phyloP scores from a whole-genome alignment of 2,797 vertebrate species.

The Danionella dracula region DNA sequence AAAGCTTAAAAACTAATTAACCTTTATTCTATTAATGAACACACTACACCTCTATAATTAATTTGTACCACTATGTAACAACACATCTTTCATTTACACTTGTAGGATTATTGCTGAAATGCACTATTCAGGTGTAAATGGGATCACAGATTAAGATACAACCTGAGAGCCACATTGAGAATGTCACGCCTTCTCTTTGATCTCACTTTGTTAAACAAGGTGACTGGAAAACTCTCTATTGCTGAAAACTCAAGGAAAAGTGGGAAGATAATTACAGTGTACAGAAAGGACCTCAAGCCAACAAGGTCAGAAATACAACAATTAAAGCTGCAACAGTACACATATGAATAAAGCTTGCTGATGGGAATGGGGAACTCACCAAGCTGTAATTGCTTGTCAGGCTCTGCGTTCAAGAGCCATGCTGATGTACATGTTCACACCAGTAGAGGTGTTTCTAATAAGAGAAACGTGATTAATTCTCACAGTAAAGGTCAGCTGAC shows the following conservation, averaged over 20 bases:
- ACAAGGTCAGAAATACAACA: conserved; percentile 26
- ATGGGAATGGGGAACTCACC: neutral
- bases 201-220: no score
- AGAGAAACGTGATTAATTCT: conserved; percentile 28
- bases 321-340: conserved; percentile 22
- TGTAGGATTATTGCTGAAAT: no score
- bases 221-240: no score
- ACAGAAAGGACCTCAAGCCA: conserved; percentile 24
- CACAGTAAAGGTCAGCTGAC: conserved; percentile 13
- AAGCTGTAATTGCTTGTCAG: conserved; percentile 36
- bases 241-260: neutral
- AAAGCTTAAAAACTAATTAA: no score
- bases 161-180: no score
- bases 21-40: no score
- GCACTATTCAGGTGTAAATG: no score
- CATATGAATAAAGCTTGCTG: neutral
- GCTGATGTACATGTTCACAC: conserved; percentile 5
- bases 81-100: no score
- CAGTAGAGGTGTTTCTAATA: neutral
- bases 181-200: no score
- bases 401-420: neutral
- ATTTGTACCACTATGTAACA: no score
- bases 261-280: conserved; percentile 16
- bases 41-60: no score
- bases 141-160: no score